Percentiles rank a stretch among this genome's conserved stretches.
Evolutionary conservation across 2,797 vertebrate species (phyloP).

Genomic region (Sorex maritimensis): DNA sequence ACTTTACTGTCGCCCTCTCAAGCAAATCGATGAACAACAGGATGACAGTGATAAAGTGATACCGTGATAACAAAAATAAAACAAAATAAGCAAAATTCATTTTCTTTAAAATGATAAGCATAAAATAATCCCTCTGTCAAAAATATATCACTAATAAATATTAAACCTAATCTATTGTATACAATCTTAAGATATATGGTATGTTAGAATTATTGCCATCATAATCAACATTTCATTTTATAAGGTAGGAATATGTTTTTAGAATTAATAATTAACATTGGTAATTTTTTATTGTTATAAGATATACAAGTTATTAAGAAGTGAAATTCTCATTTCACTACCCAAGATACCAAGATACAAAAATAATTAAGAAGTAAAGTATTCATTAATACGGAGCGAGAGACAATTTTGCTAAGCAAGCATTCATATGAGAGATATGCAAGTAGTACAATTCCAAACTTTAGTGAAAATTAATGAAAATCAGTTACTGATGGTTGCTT

Average conservation of each 20-base stretch:
- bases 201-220: neutral
- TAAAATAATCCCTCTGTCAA: no score
- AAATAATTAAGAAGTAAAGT: conserved; percentile 12
- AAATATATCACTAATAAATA: no score
- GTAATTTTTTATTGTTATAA: neutral
- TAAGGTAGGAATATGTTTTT: neutral
- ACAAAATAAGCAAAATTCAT: no score
- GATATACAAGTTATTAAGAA: neutral
- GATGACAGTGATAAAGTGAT: no score
- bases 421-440: neutral
- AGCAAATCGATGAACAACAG: no score
- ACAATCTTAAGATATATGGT: neutral
- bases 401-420: neutral
- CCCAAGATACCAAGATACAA: neutral
- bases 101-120: no score
- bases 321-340: neutral
- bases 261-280: conserved; percentile 15
- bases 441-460: neutral
- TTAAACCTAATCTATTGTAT: no score
- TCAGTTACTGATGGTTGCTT: neutral
- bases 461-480: neutral
- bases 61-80: no score
- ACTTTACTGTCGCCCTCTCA: no score
- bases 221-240: neutral
- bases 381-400: neutral